Evolutionary conservation across 2,113 vertebrate species (phyloP).

Genomic region (Gorsachius goisagi): DNA sequence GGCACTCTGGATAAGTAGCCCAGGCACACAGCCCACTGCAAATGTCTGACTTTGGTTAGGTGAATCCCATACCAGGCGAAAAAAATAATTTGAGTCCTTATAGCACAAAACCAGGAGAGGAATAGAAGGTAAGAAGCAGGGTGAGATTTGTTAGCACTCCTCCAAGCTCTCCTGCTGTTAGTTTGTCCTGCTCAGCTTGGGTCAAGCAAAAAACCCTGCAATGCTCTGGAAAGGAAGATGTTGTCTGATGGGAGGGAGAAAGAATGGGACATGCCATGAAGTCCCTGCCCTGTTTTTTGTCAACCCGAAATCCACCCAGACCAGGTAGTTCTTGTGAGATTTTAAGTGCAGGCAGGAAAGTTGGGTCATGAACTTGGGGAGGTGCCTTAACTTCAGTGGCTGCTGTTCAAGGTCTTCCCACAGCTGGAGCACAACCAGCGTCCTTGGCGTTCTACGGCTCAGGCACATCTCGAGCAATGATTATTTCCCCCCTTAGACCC

Average conservation of each 20-base stretch:
- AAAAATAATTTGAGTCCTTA: background rate
- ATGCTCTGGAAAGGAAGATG: background rate
- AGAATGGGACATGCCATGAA: background rate
- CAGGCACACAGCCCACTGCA: background rate
- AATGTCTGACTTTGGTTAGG: background rate
- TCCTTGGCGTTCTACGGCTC: background rate
- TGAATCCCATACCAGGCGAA: background rate
- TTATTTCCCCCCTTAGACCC: background rate
- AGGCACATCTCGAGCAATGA: fast-evolving
- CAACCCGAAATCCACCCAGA: background rate
- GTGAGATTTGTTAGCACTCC: background rate
- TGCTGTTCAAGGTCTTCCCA: background rate
- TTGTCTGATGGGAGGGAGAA: background rate
- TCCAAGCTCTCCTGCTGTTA: background rate
- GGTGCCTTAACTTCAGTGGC: background rate
- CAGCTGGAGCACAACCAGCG: background rate
- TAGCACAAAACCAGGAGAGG: background rate
- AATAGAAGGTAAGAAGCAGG: background rate
- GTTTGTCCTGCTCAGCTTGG: background rate
- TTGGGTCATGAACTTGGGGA: background rate
- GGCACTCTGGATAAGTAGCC: background rate
- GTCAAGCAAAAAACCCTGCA: background rate
- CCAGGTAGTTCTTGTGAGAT: background rate
- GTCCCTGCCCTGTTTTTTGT: background rate
- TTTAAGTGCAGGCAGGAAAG: background rate